Evolutionary conservation across 2,888 invertebrate genomes (phyloP).

Genomic region (Xiphydria camelus): DNA sequence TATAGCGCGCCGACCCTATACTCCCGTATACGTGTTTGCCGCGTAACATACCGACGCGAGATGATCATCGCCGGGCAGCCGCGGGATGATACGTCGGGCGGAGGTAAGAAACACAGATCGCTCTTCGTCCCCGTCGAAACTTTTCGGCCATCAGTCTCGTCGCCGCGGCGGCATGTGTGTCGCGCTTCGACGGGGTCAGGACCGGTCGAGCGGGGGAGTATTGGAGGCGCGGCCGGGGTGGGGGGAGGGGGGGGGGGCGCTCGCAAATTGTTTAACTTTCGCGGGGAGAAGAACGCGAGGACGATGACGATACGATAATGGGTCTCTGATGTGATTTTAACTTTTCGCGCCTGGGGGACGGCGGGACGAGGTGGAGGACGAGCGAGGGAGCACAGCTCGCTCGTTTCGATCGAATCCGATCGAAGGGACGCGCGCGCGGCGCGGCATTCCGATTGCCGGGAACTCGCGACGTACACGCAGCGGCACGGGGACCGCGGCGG

Average conservation of each 20-base stretch:
- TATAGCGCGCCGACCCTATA: too few relatives aligned
- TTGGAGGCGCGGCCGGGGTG: conserved; percentile 2
- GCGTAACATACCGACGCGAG: neutral
- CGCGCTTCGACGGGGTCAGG: conserved; percentile 17
- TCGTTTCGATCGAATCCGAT: too few relatives aligned
- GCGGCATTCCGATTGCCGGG: too few relatives aligned
- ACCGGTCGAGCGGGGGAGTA: neutral
- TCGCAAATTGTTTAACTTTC: conserved; percentile 46
- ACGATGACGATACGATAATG: conserved; percentile 42
- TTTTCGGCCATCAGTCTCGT: conserved; percentile 35
- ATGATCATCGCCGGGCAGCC: conserved; percentile 15
- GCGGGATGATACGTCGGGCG: neutral
- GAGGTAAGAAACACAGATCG: conserved; percentile 33
- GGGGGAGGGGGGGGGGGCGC: conserved; percentile 16
- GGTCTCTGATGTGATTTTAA: conserved; percentile 45
- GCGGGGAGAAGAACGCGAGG: conserved; percentile 14
- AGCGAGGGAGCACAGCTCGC: too few relatives aligned
- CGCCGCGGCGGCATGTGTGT: conserved; percentile 35
- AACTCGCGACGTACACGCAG: too few relatives aligned
- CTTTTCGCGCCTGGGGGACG: conserved; percentile 35
- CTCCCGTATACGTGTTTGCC: neutral
- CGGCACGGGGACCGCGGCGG: too few relatives aligned
- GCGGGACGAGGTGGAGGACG: conserved; percentile 32
- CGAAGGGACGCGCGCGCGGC: too few relatives aligned
- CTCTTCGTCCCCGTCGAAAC: conserved; percentile 38